phyloP scores from a whole-genome alignment of 2,888 invertebrate genomes.

The Philaethria dido region DNA sequence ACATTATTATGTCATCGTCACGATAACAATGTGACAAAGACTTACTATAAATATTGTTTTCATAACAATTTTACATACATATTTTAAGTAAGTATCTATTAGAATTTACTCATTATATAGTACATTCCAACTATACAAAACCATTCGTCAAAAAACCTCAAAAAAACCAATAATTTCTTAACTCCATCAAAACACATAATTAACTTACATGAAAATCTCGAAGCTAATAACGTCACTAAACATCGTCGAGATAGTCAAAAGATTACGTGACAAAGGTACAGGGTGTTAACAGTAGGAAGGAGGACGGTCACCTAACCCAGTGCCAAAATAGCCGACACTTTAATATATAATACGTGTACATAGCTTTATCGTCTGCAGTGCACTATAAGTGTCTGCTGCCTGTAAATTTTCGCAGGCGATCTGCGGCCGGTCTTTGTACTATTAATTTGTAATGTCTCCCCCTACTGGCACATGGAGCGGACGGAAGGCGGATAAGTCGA shows the following conservation, averaged over 20 bases:
- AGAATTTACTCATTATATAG: neutral
- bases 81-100: no score
- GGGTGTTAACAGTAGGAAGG: conserved; percentile 41
- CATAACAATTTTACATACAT: no score
- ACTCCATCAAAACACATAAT: conserved; percentile 7
- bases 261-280: conserved; percentile 34
- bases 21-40: no score
- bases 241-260: conserved; percentile 24
- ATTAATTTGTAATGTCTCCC: conserved; percentile 83
- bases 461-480: conserved; percentile 54
- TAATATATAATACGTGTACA: conserved; percentile 53
- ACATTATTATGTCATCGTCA: no score
- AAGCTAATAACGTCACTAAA: conserved; percentile 13
- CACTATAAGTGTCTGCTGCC: conserved; percentile 73
- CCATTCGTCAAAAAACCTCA: no score
- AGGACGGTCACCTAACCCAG: conserved; percentile 42
- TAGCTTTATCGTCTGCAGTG: conserved; percentile 63
- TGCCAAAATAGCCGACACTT: conserved; percentile 50
- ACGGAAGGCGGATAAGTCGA: conserved; percentile 56
- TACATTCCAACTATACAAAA: neutral
- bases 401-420: conserved; percentile 82
- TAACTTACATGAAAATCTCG: neutral
- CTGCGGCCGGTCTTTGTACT: conserved; percentile 82
- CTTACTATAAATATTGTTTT: no score
- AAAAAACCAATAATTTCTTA: neutral